Conservation (phyloP, 2,888 invertebrate species). For the Luffia ferchaultella region DNA sequence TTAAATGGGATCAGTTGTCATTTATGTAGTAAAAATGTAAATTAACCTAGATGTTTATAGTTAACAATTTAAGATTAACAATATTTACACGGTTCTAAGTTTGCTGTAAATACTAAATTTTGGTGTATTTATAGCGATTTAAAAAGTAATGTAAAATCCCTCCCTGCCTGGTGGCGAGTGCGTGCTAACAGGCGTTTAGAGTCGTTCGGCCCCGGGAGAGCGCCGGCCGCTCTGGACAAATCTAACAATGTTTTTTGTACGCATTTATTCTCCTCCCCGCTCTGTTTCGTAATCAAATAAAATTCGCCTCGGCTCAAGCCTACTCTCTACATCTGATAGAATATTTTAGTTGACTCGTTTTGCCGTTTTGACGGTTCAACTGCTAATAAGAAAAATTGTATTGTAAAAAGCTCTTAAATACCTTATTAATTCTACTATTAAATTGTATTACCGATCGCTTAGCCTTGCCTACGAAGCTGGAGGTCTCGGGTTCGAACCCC, state of each 20-base stretch:
- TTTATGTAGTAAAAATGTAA: no score
- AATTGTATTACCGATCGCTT: no score
- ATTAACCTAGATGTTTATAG: no score
- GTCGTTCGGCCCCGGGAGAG: constrained; percentile 34
- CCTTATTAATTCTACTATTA: not conserved
- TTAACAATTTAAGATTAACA: no score
- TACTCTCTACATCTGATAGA: constrained; percentile 11
- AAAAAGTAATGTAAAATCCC: no score
- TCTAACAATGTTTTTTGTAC: constrained; percentile 40
- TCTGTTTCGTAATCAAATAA: constrained; percentile 18
- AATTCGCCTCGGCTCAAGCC: constrained; percentile 2
- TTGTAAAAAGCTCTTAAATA: not conserved
- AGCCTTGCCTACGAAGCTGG: no score
- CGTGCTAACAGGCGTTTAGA: constrained; percentile 67
- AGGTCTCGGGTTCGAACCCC: no score
- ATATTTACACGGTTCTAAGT: no score
- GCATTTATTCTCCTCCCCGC: constrained; percentile 6
- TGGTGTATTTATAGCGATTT: no score
- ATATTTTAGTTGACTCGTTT: constrained; percentile 8
- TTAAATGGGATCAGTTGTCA: no score
- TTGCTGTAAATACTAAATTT: no score
- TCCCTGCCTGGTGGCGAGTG: constrained; percentile 27
- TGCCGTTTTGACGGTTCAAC: not conserved
- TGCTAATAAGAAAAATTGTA: not conserved
- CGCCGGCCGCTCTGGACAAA: constrained; percentile 41